Conservation (phyloP, 2,113 vertebrate species). For the Maccullochella peelii region DNA sequence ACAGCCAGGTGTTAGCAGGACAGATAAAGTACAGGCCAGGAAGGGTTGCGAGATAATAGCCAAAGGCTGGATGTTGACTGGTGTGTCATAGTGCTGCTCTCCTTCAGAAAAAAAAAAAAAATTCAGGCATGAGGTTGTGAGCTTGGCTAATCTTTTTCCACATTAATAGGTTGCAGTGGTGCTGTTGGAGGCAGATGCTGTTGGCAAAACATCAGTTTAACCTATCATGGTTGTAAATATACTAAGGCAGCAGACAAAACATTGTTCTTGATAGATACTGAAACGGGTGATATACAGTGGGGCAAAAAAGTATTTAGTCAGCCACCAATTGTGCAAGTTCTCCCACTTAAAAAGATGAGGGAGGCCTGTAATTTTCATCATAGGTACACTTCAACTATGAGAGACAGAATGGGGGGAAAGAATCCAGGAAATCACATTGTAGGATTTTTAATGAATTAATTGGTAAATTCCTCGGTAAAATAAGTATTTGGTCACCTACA, state of each 20-base stretch:
- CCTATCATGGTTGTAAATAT: background rate
- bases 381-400: too few relatives aligned
- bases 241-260: background rate
- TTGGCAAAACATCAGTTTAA: conserved; percentile 18
- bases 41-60: conserved; percentile 54
- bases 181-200: conserved; percentile 22
- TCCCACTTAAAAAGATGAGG: too few relatives aligned
- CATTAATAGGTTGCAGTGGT: conserved; percentile 36
- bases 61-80: conserved; percentile 47
- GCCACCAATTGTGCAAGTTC: too few relatives aligned
- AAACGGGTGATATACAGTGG: too few relatives aligned
- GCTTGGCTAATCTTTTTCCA: conserved; percentile 45
- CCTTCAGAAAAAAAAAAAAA: conserved; percentile 29
- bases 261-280: too few relatives aligned
- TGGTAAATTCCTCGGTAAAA: too few relatives aligned
- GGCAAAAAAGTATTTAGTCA: too few relatives aligned
- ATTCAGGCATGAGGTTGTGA: conserved; percentile 20
- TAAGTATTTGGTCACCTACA: too few relatives aligned
- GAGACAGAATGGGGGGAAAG: too few relatives aligned
- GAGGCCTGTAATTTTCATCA: too few relatives aligned
- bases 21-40: conserved; percentile 60
- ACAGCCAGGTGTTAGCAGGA: conserved; percentile 41
- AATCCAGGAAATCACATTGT: too few relatives aligned
- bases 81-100: conserved; percentile 29
- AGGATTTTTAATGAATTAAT: too few relatives aligned